phyloP scores from a whole-genome alignment of 2,888 invertebrate genomes.

The Machimus rusticus region DNA sequence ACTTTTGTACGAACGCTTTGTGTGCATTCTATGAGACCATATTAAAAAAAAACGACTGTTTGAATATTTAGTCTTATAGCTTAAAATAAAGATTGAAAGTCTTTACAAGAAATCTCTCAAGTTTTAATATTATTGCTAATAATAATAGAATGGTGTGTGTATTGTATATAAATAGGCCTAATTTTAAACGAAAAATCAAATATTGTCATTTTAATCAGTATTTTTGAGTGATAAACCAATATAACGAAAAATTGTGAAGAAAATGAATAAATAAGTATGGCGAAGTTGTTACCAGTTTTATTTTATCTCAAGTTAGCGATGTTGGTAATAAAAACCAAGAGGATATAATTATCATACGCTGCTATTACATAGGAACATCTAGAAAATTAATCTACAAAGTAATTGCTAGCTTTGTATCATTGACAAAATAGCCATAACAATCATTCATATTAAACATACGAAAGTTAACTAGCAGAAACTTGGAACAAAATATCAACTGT shows the following conservation, averaged over 20 bases:
- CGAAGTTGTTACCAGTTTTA: not conserved
- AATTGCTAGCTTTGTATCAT: not conserved
- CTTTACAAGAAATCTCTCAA: constrained; percentile 19
- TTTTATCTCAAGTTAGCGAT: not conserved
- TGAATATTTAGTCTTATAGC: not conserved
- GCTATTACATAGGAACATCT: not conserved
- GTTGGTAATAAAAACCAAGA: not conserved
- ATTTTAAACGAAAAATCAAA: constrained; percentile 13
- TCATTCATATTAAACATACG: not conserved
- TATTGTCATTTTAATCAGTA: constrained; percentile 32
- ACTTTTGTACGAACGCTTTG: not conserved
- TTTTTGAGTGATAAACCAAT: constrained; percentile 30
- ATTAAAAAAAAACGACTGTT: constrained; percentile 13
- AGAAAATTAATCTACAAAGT: not conserved
- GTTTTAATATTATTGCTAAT: constrained; percentile 26
- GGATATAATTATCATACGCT: not conserved
- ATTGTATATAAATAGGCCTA: constrained; percentile 34
- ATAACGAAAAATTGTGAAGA: constrained; percentile 22
- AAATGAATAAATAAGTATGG: constrained; percentile 1
- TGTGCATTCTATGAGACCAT: constrained; percentile 2
- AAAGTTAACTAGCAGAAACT: no score
- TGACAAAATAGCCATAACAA: not conserved
- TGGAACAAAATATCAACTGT: no score
- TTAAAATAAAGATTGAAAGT: not conserved
- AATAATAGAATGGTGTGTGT: constrained; percentile 30